These are phyloP conservation scores for Pherbina coryleti DNA, from an alignment of 2,888 invertebrate genomes.

Conservation along the genomic window DNA sequence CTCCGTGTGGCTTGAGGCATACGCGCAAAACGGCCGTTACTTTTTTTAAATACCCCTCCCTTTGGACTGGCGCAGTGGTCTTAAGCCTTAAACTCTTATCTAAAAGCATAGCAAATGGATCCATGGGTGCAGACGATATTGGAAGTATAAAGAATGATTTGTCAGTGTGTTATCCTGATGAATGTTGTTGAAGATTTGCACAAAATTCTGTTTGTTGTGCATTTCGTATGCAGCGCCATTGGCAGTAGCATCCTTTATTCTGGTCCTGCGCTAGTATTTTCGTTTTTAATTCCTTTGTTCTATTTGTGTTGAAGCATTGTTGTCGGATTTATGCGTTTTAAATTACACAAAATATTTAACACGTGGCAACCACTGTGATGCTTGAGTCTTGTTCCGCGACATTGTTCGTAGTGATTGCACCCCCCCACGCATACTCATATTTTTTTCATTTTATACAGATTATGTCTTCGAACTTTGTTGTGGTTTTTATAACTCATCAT, in stretches of 20 bases:
- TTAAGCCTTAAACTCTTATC: background rate
- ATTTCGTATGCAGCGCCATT: background rate
- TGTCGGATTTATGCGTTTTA: too few species aligned
- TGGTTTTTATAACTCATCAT: too few species aligned
- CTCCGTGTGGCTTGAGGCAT: background rate
- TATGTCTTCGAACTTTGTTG: too few species aligned
- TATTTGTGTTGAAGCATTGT: background rate
- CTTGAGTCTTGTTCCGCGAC: too few species aligned
- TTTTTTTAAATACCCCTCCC: slow-evolving; percentile 38
- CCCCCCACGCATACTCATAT: too few species aligned
- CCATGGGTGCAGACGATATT: background rate
- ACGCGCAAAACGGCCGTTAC: slow-evolving; percentile 47
- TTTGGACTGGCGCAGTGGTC: background rate
- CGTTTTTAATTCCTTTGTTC: background rate
- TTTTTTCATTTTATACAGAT: too few species aligned
- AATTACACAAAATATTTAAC: too few species aligned
- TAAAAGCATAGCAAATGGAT: background rate
- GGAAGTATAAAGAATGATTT: too few species aligned
- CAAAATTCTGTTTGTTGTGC: background rate
- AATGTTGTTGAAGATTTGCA: background rate
- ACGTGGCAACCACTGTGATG: too few species aligned
- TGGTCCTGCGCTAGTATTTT: background rate
- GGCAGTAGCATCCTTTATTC: background rate
- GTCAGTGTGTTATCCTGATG: background rate
- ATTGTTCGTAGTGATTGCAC: too few species aligned